Base-by-base conservation (phyloP, 2,888 invertebrate species). In the Drosophila ustulata region DNA sequence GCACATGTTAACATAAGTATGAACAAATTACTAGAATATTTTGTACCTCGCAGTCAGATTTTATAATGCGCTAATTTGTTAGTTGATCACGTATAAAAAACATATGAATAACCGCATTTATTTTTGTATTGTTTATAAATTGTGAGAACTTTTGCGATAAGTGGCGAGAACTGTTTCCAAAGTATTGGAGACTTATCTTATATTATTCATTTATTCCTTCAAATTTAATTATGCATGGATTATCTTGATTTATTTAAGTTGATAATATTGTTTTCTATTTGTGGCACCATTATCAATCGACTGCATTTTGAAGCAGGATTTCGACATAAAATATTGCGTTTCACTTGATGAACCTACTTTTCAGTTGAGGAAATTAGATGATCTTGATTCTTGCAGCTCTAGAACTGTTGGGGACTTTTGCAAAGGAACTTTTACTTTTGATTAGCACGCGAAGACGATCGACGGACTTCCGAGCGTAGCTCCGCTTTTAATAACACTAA, bases 401-500 rank as follows among this genome's bases (percentile, higher is more conserved):
- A 13, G 23, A 9, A 6, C 5, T 34, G 6, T 25, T 13, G 11
- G 18, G 18, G 11, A 11, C 3, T 13, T 18, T 5, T 11, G 7
- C 18, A 41, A 50, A 45, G 13, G 18, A 41, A 11, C 47, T 61
- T 47, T 62, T 34, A 50, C 26, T 37, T 51, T 47, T 7, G 0
- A 23, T 3, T 43, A 7, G 28, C 26, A 39, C 69, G 61, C 52
- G 52, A 45, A 30, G 23, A 41, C 62, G 51, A 47, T 46, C 58
- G 41, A 34, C 64, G 52, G 23, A 59, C 43, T 75, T 37, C 64
- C 81, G 78, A 77, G 63, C 80, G 77, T 59, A 51, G 61, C 72
- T 63, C 63, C 73, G 78, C 46, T 72, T 82, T 72, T 64, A 80
- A 59, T 57, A 75, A 82, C 82, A 85, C 85, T 85, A 85, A 85